phyloP scores from a whole-genome alignment of 2,113 vertebrate genomes.

The Poecilia latipinna region DNA sequence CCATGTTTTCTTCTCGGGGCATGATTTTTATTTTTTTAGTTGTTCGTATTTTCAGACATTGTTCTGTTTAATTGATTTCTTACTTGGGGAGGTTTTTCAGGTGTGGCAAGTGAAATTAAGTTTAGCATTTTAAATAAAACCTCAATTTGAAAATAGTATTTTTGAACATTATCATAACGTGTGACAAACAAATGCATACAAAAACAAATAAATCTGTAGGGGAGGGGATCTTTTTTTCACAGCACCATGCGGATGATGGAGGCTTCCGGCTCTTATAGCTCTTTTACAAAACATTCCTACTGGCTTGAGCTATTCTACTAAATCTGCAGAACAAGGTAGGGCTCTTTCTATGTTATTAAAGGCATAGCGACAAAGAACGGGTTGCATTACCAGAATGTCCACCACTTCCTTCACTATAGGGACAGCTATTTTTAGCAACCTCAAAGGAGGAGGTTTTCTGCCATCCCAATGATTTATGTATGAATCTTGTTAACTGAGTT shows the following conservation, averaged over 20 bases:
- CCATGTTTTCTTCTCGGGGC: too few relatives aligned
- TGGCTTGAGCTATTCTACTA: slow-evolving; percentile 17
- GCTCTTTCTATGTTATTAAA: slow-evolving; percentile 39
- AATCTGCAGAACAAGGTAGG: slow-evolving; percentile 24
- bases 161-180: background rate
- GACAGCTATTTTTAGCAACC: slow-evolving; percentile 48
- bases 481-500: slow-evolving; percentile 53
- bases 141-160: background rate
- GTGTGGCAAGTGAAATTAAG: too few relatives aligned
- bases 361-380: slow-evolving; percentile 31
- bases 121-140: background rate
- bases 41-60: too few relatives aligned
- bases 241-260: too few relatives aligned
- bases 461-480: slow-evolving; percentile 59
- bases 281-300: slow-evolving; percentile 19
- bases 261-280: too few relatives aligned
- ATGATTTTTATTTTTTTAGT: too few relatives aligned
- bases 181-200: too few relatives aligned
- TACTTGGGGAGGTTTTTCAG: too few relatives aligned
- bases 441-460: slow-evolving; percentile 47
- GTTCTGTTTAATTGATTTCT: too few relatives aligned
- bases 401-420: slow-evolving; percentile 14
- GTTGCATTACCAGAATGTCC: slow-evolving; percentile 27
- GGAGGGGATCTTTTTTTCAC: too few relatives aligned
- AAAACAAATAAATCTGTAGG: too few relatives aligned